These are phyloP conservation scores for Oscheius sp. DNA, from an alignment of 2,888 invertebrate species.

Conservation along the genomic window DNA sequence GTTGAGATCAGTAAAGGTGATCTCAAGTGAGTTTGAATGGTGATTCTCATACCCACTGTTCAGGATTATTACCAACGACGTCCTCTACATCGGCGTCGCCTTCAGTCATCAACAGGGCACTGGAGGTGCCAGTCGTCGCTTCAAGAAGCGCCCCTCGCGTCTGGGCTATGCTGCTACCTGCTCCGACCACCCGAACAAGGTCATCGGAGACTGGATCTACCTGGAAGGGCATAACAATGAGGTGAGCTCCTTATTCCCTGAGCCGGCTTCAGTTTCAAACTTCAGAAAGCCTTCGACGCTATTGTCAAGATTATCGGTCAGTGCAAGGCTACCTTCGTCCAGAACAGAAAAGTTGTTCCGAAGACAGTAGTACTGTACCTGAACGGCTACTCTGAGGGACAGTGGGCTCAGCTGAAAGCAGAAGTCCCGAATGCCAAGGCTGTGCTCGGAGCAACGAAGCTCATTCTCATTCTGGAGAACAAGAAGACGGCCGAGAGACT, in stretches of 20 bases:
- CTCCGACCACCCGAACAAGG: neutral
- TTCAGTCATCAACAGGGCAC: slow-evolving; percentile 13
- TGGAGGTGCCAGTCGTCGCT: neutral
- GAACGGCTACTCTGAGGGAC: slow-evolving; percentile 17
- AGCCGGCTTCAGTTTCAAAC: neutral
- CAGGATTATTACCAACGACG: slow-evolving; percentile 19
- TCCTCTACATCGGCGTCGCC: slow-evolving; percentile 14
- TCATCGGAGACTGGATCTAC: slow-evolving; percentile 16
- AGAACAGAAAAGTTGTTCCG: neutral
- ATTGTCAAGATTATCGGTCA: slow-evolving; percentile 6
- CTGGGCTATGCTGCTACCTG: slow-evolving; percentile 28
- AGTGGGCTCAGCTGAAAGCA: neutral
- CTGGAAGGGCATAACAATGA: slow-evolving; percentile 18
- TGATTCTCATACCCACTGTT: neutral
- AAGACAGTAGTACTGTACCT: slow-evolving; percentile 19
- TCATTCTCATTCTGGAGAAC: slow-evolving; percentile 14
- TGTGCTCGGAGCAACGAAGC: neutral
- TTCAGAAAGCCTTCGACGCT: neutral
- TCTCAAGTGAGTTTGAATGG: neutral
- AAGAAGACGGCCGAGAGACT: slow-evolving; percentile 10
- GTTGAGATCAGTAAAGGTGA: slow-evolving; percentile 1
- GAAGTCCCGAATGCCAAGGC: neutral
- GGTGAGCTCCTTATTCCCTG: neutral
- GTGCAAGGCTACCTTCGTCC: slow-evolving; percentile 9
- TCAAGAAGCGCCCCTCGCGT: slow-evolving; percentile 2